phyloP scores from a whole-genome alignment of 2,113 vertebrate genomes.

The Emydura subglobosa region DNA sequence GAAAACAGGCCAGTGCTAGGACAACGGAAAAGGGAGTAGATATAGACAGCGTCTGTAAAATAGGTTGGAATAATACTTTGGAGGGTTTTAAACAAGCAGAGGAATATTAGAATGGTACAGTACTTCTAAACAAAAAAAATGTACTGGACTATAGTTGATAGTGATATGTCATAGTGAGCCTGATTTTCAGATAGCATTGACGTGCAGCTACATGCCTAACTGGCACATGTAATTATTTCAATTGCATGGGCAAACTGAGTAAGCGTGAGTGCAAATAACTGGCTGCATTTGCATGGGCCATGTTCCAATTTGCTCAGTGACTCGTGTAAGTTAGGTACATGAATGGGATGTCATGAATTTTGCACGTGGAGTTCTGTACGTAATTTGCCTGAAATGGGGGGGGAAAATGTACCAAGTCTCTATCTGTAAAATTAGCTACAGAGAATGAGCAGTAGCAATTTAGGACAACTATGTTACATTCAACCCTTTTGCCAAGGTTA shows the following conservation, averaged over 20 bases:
- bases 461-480: fast-evolving
- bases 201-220: neutral
- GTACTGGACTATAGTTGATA: neutral
- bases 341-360: neutral
- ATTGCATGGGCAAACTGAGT: neutral
- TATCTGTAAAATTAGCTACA: fast-evolving
- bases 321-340: fast-evolving
- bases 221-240: neutral
- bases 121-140: neutral
- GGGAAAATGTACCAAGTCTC: neutral
- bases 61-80: neutral
- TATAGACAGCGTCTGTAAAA: neutral
- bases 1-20: neutral
- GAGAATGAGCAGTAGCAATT: neutral
- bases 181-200: neutral
- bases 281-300: neutral
- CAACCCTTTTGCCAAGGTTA: neutral
- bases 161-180: neutral
- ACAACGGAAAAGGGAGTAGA: neutral
- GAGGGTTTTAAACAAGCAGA: neutral
- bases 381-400: neutral
- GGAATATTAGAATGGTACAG: neutral
- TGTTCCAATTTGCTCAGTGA: neutral
- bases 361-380: neutral
- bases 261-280: neutral